phyloP scores from a whole-genome alignment of 1,140 invertebrate genomes.

The Zophobas morio region DNA sequence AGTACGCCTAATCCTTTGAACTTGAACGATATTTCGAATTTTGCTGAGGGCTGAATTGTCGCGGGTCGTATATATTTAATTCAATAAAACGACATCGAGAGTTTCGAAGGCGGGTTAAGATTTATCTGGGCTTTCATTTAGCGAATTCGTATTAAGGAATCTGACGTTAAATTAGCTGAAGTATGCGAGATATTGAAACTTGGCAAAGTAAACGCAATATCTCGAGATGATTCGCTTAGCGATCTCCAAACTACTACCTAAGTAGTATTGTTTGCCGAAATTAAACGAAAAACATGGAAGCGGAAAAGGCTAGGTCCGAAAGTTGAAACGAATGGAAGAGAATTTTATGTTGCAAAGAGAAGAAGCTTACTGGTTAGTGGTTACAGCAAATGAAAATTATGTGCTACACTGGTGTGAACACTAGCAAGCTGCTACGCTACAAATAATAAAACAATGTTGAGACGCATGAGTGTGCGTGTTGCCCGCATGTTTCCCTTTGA shows the following conservation, averaged over 20 bases:
- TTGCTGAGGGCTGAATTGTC: background rate
- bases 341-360: no score
- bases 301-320: no score
- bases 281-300: no score
- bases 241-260: background rate
- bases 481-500: no score
- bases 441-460: no score
- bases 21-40: background rate
- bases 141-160: background rate
- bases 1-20: background rate
- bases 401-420: no score
- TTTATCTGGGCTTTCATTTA: background rate
- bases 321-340: no score
- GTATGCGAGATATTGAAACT: background rate
- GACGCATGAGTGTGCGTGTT: no score
- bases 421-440: no score
- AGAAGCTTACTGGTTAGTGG: no score
- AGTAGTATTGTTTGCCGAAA: no score
- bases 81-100: conserved; percentile 2
- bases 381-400: no score
- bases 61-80: background rate
- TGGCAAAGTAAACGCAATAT: background rate
- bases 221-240: background rate
- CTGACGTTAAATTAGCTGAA: background rate
- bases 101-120: background rate